phyloP scores from a whole-genome alignment of 2,797 vertebrate genomes.

The Lagodon rhomboides region DNA sequence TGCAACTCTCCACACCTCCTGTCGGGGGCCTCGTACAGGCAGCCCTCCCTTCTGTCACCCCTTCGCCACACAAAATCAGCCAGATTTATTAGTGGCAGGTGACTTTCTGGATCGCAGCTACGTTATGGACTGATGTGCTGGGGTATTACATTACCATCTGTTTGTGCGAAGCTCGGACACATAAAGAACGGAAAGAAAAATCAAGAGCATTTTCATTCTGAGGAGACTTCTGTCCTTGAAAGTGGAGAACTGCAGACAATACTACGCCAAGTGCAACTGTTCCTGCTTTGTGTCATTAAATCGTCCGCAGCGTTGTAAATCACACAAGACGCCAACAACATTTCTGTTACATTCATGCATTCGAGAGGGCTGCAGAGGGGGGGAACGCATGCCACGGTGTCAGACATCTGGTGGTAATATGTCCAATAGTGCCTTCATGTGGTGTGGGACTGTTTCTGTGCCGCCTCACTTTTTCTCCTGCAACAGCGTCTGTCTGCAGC shows the following conservation, averaged over 20 bases:
- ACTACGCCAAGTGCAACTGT: constrained; percentile 32
- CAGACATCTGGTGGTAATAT: constrained; percentile 80
- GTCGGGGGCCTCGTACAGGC: constrained; percentile 47
- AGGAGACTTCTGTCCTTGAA: constrained; percentile 51
- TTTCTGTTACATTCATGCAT: constrained; percentile 68
- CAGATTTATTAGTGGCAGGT: constrained; percentile 80
- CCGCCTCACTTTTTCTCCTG: constrained; percentile 52
- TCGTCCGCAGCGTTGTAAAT: constrained; percentile 61
- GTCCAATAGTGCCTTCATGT: constrained; percentile 74
- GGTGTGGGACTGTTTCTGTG: constrained; percentile 59
- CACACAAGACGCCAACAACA: constrained; percentile 57
- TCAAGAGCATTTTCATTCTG: constrained; percentile 28
- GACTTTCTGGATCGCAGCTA: constrained; percentile 63
- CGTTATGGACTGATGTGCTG: constrained; percentile 50
- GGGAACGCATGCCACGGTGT: constrained; percentile 47
- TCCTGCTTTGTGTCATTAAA: constrained; percentile 54
- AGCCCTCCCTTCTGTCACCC: constrained; percentile 52
- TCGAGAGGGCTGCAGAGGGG: constrained; percentile 36
- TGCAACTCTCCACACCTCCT: constrained; percentile 68
- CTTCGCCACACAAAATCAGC: constrained; percentile 61
- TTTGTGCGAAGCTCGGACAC: constrained; percentile 46
- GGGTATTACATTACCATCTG: constrained; percentile 75
- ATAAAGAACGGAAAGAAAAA: constrained; percentile 36
- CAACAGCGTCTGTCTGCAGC: constrained; percentile 33
- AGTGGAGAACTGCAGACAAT: constrained; percentile 43